These are phyloP conservation scores for Hycleus phaleratus DNA, from an alignment of 1,140 invertebrate genomes.

Conservation along the genomic window DNA sequence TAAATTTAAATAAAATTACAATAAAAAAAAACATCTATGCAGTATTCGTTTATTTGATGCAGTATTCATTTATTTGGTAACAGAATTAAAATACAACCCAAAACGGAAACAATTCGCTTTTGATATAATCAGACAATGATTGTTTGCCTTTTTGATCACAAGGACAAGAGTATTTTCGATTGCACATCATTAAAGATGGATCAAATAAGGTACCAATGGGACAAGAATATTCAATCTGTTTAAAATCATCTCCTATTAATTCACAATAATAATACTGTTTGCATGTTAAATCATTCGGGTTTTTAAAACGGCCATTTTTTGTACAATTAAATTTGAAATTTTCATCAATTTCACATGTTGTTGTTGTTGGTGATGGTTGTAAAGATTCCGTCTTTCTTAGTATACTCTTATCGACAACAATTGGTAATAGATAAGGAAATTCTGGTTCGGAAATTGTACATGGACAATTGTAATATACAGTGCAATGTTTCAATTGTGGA, in stretches of 20 bases:
- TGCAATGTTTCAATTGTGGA: slow-evolving; percentile 1
- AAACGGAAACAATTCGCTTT: no score
- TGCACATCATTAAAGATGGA: slow-evolving; percentile 6
- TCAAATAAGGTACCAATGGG: slow-evolving; percentile 11
- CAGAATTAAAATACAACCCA: no score
- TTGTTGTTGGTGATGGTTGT: no score
- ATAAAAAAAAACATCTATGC: no score
- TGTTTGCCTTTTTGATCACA: background rate
- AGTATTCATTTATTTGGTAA: no score
- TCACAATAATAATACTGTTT: slow-evolving; percentile 9
- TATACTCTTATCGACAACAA: background rate
- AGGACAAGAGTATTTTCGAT: slow-evolving; percentile 4
- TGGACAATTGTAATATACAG: background rate
- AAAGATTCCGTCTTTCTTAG: background rate
- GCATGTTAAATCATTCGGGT: background rate
- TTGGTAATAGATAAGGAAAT: background rate
- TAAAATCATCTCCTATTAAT: slow-evolving; percentile 10
- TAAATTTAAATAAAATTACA: no score
- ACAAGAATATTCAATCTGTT: slow-evolving; percentile 7
- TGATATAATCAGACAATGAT: no score
- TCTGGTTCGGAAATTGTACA: background rate
- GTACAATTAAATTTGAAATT: slow-evolving; percentile 1
- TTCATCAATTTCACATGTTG: no score
- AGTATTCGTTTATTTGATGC: no score
- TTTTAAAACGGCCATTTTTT: slow-evolving; percentile 7